Base-by-base conservation (phyloP, 2,888 invertebrate genomes). In the Aphelenchoides bicaudatus region DNA sequence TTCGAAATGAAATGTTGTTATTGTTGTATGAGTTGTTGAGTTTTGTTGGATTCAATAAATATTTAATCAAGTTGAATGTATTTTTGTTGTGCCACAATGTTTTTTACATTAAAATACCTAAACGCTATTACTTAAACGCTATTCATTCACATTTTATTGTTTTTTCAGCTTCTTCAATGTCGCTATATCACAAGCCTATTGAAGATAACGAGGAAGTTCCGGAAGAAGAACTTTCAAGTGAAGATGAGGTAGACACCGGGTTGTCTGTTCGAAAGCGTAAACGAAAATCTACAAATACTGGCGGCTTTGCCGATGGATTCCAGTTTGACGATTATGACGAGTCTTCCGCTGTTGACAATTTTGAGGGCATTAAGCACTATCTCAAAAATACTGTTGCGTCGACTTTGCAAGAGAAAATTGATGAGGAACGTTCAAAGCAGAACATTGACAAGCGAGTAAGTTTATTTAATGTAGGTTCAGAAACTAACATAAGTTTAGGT, bases 361-460 rank as follows among this genome's bases (percentile, higher is more conserved):
- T 68, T 31, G 68, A 69, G 28, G 68, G 68, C 3, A 38, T 68
- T 0, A 37, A 58, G 39, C 65, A 63, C 34, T 73, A 71, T 47
- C 64, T 75, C 25, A 72, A 74, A 57, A 73, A 73, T 39, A 67
- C 66, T 19, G 65, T 59, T 13, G 56, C 65, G 8, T 68, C 72
- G 5, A 63, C 69, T 19, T 61, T 74, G n/a, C 74, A 74, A 46
- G 72, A 73, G 48, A 74, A 72, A 58, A 74, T 74, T 55, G 72
- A 70, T 13, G 66, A 70, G 30, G 71, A 66, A 46, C 58, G 67
- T 29, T 53, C 58, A 38, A 37, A 50, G 8, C 51, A 57, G 23
- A 52, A 62, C 39, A 34, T 51, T 8, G 51, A 53, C 30, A 50
- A 59, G 29, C 58, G 59, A 43, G 43, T 59, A 39, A 61, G 8